Base-by-base conservation (phyloP, 1,140 invertebrate species). In the Oryctes rhinoceros region DNA sequence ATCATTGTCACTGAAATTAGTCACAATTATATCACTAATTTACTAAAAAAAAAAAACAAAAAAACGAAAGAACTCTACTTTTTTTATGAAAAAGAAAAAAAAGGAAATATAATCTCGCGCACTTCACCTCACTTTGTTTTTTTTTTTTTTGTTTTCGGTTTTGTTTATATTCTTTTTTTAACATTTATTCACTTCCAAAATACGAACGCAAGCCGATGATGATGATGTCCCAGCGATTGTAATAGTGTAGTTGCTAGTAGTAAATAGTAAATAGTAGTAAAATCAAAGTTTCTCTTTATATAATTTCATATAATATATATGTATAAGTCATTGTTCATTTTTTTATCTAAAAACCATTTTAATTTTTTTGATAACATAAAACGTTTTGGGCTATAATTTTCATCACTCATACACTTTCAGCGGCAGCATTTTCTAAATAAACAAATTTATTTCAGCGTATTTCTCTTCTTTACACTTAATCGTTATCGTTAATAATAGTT, bases 21-120 rank as follows among this genome's bases (percentile, higher is more conserved):
- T 84, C 83, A 85, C 83, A 86, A 86, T 83, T 85, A 85, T 83
- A 85, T 78, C 77, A 78, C 77, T 85, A 86, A 83, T 84, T 82
- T 85, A 85, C 80, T 81, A 82, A 81, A 82, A 80, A 82, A 71
- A 71, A 30, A 71, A 67, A 67, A 65, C n/a, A 82, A 76, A 82
- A 80, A 81, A 71, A 71, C 65, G 10, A 71, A 71, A 71, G 65
- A 35, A 71, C 48, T 80, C 81, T 82, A 81, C 81, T 76, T 75
- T 67, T 15, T 81, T 80, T 83, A 85, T 81, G 84, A 86, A 86
- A 86, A 81, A 78, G 83, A 75, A 83, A 39, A 7, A 44, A 44
- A 44, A 44, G 5, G 0, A 44, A 44, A 44, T 44, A 78, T 83
- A 79, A 80, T 80, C 80, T 83, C 83, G 83, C 84, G 81, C 84